These are phyloP conservation scores for Criorhina ranunculi DNA, from an alignment of 2,888 invertebrate genomes.

Conservation along the genomic window DNA sequence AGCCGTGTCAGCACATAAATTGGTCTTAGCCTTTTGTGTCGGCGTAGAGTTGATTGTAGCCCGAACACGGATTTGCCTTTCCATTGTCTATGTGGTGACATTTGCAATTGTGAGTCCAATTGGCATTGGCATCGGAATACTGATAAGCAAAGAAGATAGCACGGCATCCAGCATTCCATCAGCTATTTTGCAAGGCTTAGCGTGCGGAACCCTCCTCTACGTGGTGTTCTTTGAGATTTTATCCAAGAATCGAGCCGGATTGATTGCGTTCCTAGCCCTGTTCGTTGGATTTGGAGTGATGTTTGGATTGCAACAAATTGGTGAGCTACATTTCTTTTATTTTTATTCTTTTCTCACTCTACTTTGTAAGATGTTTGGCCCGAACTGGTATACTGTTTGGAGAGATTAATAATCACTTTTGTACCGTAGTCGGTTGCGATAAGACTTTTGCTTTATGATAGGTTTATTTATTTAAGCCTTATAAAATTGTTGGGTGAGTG, in stretches of 20 bases:
- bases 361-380: too few relatives aligned
- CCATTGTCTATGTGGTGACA: constrained; percentile 89
- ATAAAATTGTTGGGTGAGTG: too few relatives aligned
- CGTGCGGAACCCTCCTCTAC: constrained; percentile 96
- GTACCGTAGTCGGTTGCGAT: not conserved
- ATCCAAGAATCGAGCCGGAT: constrained; percentile 86
- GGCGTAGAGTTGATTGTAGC: constrained; percentile 92
- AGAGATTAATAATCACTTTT: constrained; percentile 2
- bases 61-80: constrained; percentile 87
- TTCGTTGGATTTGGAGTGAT: constrained; percentile 89
- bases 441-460: not conserved
- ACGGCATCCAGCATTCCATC: constrained; percentile 87
- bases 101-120: constrained; percentile 92
- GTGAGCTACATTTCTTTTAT: constrained; percentile 79
- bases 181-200: constrained; percentile 91
- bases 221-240: constrained; percentile 99
- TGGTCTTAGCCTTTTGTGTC: constrained; percentile 94
- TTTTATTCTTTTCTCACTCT: not conserved
- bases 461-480: too few relatives aligned
- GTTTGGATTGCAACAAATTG: constrained; percentile 87
- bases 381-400: constrained; percentile 13
- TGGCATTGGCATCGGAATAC: constrained; percentile 91
- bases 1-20: constrained; percentile 93
- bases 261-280: constrained; percentile 88
- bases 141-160: constrained; percentile 87